Evolutionary conservation across 2,888 invertebrate species (phyloP), one percentile per base, ranked within the genome.

Genomic region (Dorcus hopei): DNA sequence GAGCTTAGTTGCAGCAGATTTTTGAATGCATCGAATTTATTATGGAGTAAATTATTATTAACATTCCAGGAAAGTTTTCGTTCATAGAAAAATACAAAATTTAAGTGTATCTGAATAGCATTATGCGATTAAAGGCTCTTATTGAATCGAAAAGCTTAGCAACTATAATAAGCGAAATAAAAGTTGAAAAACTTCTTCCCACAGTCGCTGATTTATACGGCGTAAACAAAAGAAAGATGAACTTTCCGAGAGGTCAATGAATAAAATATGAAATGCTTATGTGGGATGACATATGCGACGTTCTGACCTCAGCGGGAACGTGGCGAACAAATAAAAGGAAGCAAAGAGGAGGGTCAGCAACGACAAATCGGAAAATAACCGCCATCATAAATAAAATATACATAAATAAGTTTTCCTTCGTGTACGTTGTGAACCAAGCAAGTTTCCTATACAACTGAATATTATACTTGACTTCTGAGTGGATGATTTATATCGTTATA

Each of bases 261-360:
- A 45, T 45, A 45, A 45, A 45, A 45, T 45, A 45, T 45, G 45
- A 45, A 45, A 45, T 45, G 45, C 45, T 11, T 45, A 45, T 45
- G 65, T 65, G 58, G 61, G 67, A 65, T 65, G 67, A 64, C 61
- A 63, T 62, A 64, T 51, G 61, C 54, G 63, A 64, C 65, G 63
- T 67, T 59, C 59, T 64, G 61, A 65, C 65, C 67, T 58, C 62
- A 40, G 50, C 38, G 48, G 48, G 59, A 54, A 58, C 55, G 39
- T 23, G 9, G 45, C 45, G 19, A 23, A 9, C 45, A 23, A 9
- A 45, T 19, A 45, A 45, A 45, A 45, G 45, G 45, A 45, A 45
- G 45, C 45, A 19, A 45, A 7, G 45, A 16, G 45, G 19, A 45
- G 19, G 45, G 45, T 16, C 45, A 19, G 23, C 45, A 23, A 45